phyloP scores from a whole-genome alignment of 2,888 invertebrate species.

The Megalurothrips usitatus region DNA sequence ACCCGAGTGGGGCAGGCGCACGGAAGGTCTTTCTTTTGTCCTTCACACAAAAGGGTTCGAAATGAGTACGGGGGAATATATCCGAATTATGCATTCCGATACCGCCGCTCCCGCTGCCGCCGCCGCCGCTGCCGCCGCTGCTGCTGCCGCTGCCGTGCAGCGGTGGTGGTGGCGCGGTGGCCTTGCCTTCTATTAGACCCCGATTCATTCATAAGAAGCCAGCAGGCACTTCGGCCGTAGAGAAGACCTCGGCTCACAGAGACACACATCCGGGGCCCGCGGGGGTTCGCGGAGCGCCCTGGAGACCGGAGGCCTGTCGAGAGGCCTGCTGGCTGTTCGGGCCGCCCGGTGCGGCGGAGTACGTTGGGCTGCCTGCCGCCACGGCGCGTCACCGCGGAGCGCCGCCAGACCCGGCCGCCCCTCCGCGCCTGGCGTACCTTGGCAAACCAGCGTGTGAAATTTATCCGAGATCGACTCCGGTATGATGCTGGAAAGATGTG shows the following conservation, averaged over 20 bases:
- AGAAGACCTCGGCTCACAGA: not conserved
- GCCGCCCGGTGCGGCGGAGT: too few species aligned
- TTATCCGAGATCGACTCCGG: too few species aligned
- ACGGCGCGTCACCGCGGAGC: too few species aligned
- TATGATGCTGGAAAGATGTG: too few species aligned
- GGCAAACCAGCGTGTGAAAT: too few species aligned
- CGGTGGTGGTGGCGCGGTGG: not conserved
- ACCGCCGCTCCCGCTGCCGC: not conserved
- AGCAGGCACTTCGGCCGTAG: not conserved
- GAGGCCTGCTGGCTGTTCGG: too few species aligned
- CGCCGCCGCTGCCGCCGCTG: too few species aligned
- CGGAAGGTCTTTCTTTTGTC: not conserved
- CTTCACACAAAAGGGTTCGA: constrained; percentile 24
- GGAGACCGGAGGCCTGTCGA: too few species aligned
- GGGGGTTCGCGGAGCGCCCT: not conserved
- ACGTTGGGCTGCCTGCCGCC: too few species aligned
- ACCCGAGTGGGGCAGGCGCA: not conserved
- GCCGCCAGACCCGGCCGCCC: too few species aligned
- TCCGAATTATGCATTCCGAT: constrained; percentile 26
- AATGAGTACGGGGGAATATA: not conserved
- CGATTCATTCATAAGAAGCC: constrained; percentile 10
- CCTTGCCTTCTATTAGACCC: not conserved
- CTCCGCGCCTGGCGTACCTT: too few species aligned
- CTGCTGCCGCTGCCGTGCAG: not conserved
- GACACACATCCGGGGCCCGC: not conserved